Conservation (phyloP, 2,888 invertebrate species). For the Melitaea athalia region DNA sequence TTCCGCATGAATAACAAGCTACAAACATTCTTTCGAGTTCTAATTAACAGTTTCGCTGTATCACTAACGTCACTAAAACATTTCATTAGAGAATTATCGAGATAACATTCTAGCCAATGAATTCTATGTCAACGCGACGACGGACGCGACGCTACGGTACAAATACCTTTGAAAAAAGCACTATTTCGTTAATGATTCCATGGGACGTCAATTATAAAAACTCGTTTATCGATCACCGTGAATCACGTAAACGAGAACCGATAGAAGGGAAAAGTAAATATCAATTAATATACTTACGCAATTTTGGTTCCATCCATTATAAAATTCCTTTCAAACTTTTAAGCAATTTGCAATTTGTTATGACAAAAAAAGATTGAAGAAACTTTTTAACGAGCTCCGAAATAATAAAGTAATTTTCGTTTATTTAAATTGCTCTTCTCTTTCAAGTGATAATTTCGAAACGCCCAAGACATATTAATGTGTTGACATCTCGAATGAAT, state of each 20-base stretch:
- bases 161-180: background rate
- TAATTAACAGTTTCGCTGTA: slow-evolving; percentile 11
- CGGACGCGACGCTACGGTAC: background rate
- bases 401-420: background rate
- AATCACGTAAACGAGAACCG: background rate
- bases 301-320: background rate
- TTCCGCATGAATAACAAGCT: too few relatives aligned
- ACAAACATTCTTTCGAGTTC: too few relatives aligned
- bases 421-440: slow-evolving; percentile 1
- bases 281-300: slow-evolving; percentile 1
- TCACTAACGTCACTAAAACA: slow-evolving; percentile 15
- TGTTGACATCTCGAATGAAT: slow-evolving; percentile 23
- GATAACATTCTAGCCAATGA: slow-evolving; percentile 11
- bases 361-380: background rate
- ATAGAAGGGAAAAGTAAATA: slow-evolving; percentile 9
- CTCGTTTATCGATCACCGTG: background rate
- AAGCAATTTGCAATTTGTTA: background rate
- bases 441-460: slow-evolving; percentile 9
- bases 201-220: slow-evolving; percentile 3
- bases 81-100: slow-evolving; percentile 18
- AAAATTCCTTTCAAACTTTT: background rate
- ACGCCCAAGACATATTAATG: slow-evolving; percentile 12
- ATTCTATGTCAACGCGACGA: slow-evolving; percentile 7
- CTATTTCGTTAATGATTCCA: background rate
- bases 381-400: background rate